Evolutionary conservation across 2,888 invertebrate species (phyloP), one percentile per base, ranked within the genome.

Genomic region (Phyllotreta striolata): DNA sequence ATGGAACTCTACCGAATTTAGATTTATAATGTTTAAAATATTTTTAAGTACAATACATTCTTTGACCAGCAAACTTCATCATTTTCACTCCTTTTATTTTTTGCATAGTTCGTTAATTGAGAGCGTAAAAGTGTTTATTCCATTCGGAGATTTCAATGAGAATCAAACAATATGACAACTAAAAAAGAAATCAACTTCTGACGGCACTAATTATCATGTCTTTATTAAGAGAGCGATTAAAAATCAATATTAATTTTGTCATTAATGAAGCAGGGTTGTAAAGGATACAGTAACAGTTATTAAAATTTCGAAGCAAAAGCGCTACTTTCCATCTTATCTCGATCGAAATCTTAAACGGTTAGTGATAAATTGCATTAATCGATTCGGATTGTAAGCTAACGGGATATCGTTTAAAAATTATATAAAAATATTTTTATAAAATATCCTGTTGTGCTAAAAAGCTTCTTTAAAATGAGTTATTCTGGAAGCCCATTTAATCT

Each of bases 211-310:
- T 60, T 60, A 60, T 46, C 51, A 64, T 56, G 51, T 64, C 61
- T 61, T 52, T 56, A 57, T 61, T 52, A 64, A 52, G 49, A 64
- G 35, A 57, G 41, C 46, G 56, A 61, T 64, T 60, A 61, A 63
- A 61, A 64, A 60, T 64, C 57, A 64, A 57, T 55, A 59, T 57
- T 44, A 57, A 57, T 57, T 54, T 63, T 39, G 63, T 41, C 41
- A 14, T 58, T 59, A 63, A 63, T 63, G 40, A 63, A 40, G 8
- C 54, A 10, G 37, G 47, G 63, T 55, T 41, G 43, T 35, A 10
- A 35, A 63, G 24, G 38, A 49, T 59, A 51, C 55, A 58, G 55
- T 58, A 58, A 63, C 39, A 54, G 57, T 59, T 47, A 63, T 63
- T 59, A 49, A 49, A 63, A 56, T 41, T 55, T 59, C 59, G 41